Conservation (phyloP, 1,140 invertebrate genomes). For the Drosophila funebris region DNA sequence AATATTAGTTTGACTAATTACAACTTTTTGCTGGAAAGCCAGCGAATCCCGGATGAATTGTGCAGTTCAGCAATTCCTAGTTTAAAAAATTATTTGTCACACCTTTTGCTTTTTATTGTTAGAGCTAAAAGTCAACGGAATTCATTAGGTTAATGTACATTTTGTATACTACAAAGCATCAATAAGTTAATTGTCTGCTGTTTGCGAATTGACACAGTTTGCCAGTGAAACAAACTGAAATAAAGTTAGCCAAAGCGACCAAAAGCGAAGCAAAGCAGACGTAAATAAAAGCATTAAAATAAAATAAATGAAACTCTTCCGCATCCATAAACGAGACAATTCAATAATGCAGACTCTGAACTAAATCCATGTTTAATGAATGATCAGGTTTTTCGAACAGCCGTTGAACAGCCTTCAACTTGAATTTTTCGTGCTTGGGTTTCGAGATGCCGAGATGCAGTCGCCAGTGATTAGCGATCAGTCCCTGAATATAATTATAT, state of each 20-base stretch:
- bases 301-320: constrained; percentile 45
- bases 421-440: constrained; percentile 48
- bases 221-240: constrained; percentile 16
- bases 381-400: constrained; percentile 9
- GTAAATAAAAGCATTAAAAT: neutral
- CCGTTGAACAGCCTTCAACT: constrained; percentile 72
- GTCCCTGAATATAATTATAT: neutral
- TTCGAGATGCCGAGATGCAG: constrained; percentile 39
- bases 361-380: constrained; percentile 72
- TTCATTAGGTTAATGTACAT: constrained; percentile 3
- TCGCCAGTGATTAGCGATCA: constrained; percentile 27
- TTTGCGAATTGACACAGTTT: constrained; percentile 52
- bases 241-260: neutral
- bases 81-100: too few relatives aligned
- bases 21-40: too few relatives aligned
- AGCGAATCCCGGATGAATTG: too few relatives aligned
- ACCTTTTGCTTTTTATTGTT: too few relatives aligned
- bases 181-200: constrained; percentile 44
- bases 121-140: too few relatives aligned
- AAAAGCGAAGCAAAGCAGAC: constrained; percentile 18
- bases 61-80: too few relatives aligned
- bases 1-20: too few relatives aligned
- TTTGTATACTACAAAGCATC: neutral
- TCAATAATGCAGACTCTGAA: constrained; percentile 71
- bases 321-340: constrained; percentile 49